Evolutionary conservation across 2,113 vertebrate species (phyloP).

Genomic region (Paramisgurnus dabryanus): DNA sequence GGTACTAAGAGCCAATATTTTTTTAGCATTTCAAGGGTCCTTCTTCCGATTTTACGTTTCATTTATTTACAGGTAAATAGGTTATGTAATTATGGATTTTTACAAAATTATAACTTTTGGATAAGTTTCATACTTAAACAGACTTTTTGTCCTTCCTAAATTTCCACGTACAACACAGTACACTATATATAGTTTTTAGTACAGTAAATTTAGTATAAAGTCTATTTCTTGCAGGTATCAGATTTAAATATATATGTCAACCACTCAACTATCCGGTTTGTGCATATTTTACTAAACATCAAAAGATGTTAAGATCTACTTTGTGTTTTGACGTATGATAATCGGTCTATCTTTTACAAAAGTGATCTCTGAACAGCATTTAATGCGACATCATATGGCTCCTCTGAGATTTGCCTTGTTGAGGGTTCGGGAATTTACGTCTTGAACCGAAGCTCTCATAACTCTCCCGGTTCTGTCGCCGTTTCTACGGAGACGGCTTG

Average conservation of each 20-base stretch:
- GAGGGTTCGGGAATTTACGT: slow-evolving; percentile 11
- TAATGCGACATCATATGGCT: neutral
- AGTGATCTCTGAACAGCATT: neutral
- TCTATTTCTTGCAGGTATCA: too few relatives aligned
- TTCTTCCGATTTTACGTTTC: slow-evolving; percentile 57
- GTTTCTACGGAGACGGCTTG: slow-evolving; percentile 39
- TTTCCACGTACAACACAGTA: too few relatives aligned
- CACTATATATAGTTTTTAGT: too few relatives aligned
- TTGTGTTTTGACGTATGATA: neutral
- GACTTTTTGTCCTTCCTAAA: too few relatives aligned
- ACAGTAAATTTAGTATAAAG: too few relatives aligned
- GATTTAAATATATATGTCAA: too few relatives aligned
- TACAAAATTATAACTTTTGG: too few relatives aligned
- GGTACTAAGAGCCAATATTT: slow-evolving; percentile 45
- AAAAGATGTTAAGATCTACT: neutral
- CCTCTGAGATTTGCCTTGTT: neutral
- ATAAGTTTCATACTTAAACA: too few relatives aligned
- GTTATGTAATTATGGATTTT: neutral
- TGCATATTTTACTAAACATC: too few relatives aligned
- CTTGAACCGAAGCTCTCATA: slow-evolving; percentile 29
- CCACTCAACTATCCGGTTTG: too few relatives aligned
- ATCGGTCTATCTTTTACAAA: neutral
- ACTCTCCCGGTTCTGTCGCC: slow-evolving; percentile 23
- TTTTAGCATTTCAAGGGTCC: slow-evolving; percentile 53
- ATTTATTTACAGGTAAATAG: too few relatives aligned